Evolutionary conservation across 2,888 invertebrate genomes (phyloP), one percentile per base, ranked within the genome.

Genomic region (Gymnoscelis rufifasciata): DNA sequence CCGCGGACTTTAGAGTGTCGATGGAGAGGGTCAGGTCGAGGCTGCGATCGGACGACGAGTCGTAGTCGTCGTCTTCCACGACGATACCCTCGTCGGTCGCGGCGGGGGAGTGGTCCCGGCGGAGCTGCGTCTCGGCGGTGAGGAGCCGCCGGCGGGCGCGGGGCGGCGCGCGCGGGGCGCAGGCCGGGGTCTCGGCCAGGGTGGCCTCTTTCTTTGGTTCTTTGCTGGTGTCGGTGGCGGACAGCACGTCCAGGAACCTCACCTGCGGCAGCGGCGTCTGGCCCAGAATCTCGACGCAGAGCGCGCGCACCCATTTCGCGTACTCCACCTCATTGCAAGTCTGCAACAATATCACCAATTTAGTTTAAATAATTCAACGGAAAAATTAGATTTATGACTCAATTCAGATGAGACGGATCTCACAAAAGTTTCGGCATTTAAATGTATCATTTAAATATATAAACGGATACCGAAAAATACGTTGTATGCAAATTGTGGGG

Each of bases 201-300:
- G 51, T 74, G 67, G 48, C 68, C 55, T 60, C 81, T 71, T 64
- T 89, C 78, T 66, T 89, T 75, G 77, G 74, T 72, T 75, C 71
- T 56, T 71, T 76, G 26, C 76, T 75, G 31, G 86, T 83, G 36
- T 90, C 90, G 41, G 91, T 90, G 38, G 92, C 90, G 53, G 91
- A 90, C 45, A 92, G 70, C 55, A 93, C 93, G 71, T 93, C 93
- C 65, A 93, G 76, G 70, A 93, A 93, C 68, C 93, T 92, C 47
- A 93, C 90, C 54, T 92, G 91, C 38, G 93, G 92, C 54, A 93
- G 78, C 12, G 93, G 93, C 23, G 93, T 94, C 72, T 94, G 93
- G 1, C 93, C 90, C 56, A 94, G 92, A 54, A 94, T 89, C 73
- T 94, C 93, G 54, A 93, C 91, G 41, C 93, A 93, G 52, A 94